Percentiles rank a stretch among this genome's conserved stretches.
These are phyloP conservation scores for Aspiorhynchus laticeps DNA, from an alignment of 2,113 vertebrate genomes.

Conservation along the genomic window DNA sequence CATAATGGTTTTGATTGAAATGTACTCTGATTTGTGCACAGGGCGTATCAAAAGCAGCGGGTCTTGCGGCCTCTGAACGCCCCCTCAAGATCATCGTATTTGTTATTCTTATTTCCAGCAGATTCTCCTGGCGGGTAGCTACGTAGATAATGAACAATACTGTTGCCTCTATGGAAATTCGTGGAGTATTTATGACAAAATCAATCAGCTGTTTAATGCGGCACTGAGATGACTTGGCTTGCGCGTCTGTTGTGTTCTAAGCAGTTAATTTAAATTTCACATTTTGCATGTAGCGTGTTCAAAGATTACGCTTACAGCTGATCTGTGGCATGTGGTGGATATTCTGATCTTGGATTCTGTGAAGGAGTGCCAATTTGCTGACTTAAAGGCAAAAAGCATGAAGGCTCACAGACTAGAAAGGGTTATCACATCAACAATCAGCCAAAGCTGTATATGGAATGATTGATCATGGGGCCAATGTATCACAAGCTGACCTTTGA, in stretches of 20 bases:
- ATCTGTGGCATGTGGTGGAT: background rate
- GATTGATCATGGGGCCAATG: background rate
- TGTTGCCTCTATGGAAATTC: constrained; percentile 13
- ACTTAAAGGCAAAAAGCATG: constrained; percentile 1
- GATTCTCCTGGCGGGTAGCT: constrained; percentile 4
- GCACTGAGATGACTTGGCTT: background rate
- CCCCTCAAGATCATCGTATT: constrained; percentile 21
- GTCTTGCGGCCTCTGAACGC: background rate
- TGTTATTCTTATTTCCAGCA: constrained; percentile 38
- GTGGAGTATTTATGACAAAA: background rate
- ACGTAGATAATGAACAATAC: constrained; percentile 31
- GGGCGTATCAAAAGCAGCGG: background rate
- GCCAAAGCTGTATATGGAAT: background rate
- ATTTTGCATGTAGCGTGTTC: background rate
- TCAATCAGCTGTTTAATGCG: constrained; percentile 7
- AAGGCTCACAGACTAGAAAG: background rate
- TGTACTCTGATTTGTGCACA: background rate
- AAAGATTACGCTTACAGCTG: background rate
- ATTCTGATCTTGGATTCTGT: constrained; percentile 6
- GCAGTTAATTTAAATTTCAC: background rate
- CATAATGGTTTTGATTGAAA: constrained; percentile 20
- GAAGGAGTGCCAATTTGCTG: background rate
- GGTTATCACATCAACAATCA: background rate
- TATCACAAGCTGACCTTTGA: background rate
- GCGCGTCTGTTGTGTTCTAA: background rate